Evolutionary conservation across 2,888 invertebrate species (phyloP), one percentile per base, ranked within the genome.

Genomic region (Ophion ellenae): DNA sequence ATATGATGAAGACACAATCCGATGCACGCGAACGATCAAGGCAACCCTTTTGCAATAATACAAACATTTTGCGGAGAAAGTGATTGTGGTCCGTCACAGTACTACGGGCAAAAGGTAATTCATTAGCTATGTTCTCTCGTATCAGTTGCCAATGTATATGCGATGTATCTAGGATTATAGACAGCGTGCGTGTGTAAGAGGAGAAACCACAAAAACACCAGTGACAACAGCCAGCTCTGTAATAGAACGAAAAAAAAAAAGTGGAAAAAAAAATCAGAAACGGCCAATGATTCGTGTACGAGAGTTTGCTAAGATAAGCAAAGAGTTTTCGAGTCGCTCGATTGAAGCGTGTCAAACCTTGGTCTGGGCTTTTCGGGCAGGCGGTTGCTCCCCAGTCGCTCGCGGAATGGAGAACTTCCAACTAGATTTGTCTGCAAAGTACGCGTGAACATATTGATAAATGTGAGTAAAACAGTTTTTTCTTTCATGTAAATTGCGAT

Each of bases 351-450:
- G 94, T 95, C 96, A 94, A 96, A 97, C 97, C 98, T 97, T 94
- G 98, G 97, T 94, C 98, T 96, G 85, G 96, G 96, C 92, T 96
- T 96, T 94, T 98, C 98, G 89, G 97, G 97, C 92, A 98, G 95
- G 86, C 98, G 96, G 94, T 97, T 98, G 95, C 98, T 98, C 94
- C 98, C 98, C 89, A 98, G 96, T 88, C 98, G 96, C 95, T 98
- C 98, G 93, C 98, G 96, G 95, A 98, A 98, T 91, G 98, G 97
- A 90, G 97, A 98, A 95, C 96, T 97, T 86, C 95, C 95, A 82
- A 95, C 95, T 90, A 95, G 94, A 91, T 95, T 95, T 91, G 95
- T 95, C 96, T 96, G 95, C 89, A 95, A 95, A 93, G 88, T 87
- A 91, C 86, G 90, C 89, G 90, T 88, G 88, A 89, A 88, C 77